These are phyloP conservation scores for Drosophila rellima DNA, from an alignment of 2,888 invertebrate species.

Conservation along the genomic window DNA sequence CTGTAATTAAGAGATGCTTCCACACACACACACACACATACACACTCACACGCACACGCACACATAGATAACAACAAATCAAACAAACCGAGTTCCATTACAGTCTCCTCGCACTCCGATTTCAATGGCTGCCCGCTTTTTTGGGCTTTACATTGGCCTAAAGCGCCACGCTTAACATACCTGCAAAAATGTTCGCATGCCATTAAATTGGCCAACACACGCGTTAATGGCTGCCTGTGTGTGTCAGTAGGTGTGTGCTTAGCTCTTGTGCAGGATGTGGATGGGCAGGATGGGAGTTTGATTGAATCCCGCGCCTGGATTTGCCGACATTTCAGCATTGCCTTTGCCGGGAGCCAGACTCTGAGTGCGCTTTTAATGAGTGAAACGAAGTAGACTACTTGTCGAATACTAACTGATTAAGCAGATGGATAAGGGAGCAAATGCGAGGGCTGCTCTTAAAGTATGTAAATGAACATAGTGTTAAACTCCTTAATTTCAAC, in stretches of 20 bases:
- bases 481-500: too few relatives aligned
- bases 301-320: constrained; percentile 31
- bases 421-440: neutral
- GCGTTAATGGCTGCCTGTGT: constrained; percentile 49
- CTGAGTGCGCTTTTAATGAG: constrained; percentile 65
- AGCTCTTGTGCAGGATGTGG: neutral
- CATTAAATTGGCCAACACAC: constrained; percentile 61
- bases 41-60: constrained; percentile 11
- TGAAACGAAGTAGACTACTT: constrained; percentile 70
- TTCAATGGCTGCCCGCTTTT: constrained; percentile 16
- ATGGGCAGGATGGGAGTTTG: neutral
- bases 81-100: constrained; percentile 56
- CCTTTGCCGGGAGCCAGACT: constrained; percentile 33
- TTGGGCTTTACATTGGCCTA: constrained; percentile 16
- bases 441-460: constrained; percentile 8
- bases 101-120: constrained; percentile 7
- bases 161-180: constrained; percentile 46
- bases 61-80: constrained; percentile 39
- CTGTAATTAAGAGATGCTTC: constrained; percentile 63
- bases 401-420: constrained; percentile 35
- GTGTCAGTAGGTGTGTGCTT: constrained; percentile 18
- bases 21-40: constrained; percentile 27
- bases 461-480: neutral
- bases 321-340: constrained; percentile 57
- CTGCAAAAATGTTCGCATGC: constrained; percentile 57